Conservation (phyloP, 2,888 invertebrate genomes). For the Ochropleura leucogaster region DNA sequence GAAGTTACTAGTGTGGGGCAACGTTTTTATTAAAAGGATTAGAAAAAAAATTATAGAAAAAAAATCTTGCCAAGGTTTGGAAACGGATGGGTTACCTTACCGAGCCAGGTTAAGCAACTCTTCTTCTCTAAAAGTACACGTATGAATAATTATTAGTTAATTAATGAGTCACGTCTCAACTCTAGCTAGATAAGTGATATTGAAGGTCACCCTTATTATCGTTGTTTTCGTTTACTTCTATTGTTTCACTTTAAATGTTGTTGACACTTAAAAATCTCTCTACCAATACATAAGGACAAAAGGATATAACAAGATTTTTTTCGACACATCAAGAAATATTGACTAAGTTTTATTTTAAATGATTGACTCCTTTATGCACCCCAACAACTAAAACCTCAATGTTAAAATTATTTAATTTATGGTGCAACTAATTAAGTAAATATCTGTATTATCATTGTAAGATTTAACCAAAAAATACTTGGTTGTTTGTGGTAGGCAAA, state of each 20-base stretch:
- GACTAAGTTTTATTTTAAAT: constrained; percentile 1
- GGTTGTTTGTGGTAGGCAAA: constrained; percentile 80
- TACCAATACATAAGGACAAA: background rate
- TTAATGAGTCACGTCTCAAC: constrained; percentile 26
- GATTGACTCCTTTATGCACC: constrained; percentile 17
- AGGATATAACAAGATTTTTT: background rate
- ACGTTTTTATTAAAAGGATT: too few species aligned
- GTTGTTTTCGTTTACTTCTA: constrained; percentile 37
- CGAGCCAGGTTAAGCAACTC: too few species aligned
- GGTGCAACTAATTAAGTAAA: constrained; percentile 66
- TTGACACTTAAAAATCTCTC: constrained; percentile 6
- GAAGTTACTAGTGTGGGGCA: too few species aligned
- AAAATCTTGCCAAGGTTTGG: too few species aligned
- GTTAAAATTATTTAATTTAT: constrained; percentile 60
- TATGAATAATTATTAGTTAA: constrained; percentile 11
- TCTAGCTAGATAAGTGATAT: constrained; percentile 29
- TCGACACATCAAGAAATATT: background rate
- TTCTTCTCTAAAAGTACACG: background rate
- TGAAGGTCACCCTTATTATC: constrained; percentile 44
- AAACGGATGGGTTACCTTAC: too few species aligned
- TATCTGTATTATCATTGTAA: constrained; percentile 65
- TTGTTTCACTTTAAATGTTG: constrained; percentile 26
- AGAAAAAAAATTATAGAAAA: too few species aligned
- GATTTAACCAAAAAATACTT: constrained; percentile 74
- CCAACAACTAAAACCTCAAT: constrained; percentile 42